phyloP scores from a whole-genome alignment of 2,888 invertebrate species.

The Argyresthia albistria region DNA sequence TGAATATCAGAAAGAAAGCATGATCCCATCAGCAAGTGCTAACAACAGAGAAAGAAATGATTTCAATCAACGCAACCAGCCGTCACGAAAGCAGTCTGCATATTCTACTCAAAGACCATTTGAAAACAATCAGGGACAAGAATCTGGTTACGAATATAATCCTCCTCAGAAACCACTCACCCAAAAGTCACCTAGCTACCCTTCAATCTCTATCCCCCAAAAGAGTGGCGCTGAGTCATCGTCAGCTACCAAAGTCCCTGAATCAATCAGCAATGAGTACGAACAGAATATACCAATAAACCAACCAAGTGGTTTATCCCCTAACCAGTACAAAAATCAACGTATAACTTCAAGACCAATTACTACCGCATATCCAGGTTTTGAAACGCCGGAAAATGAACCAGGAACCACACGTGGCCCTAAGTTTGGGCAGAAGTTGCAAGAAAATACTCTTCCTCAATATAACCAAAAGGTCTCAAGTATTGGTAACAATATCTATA shows the following conservation, averaged over 20 bases:
- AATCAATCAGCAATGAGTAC: no score
- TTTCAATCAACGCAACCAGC: background rate
- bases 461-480: no score
- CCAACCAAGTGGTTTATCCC: background rate
- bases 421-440: background rate
- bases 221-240: no score
- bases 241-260: no score
- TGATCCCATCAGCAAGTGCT: no score
- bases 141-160: slow-evolving; percentile 21
- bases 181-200: no score
- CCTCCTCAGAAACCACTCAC: slow-evolving; percentile 18
- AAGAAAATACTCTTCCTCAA: no score
- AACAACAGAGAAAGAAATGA: background rate
- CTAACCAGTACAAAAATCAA: background rate
- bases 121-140: background rate
- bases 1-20: no score
- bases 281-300: background rate
- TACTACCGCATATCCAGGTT: background rate
- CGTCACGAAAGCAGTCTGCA: background rate
- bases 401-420: background rate
- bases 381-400: background rate
- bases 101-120: background rate
- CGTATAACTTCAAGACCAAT: background rate
- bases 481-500: no score
- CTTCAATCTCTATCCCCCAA: no score